phyloP scores from a whole-genome alignment of 2,797 vertebrate genomes.

The Gymnocypris eckloni region DNA sequence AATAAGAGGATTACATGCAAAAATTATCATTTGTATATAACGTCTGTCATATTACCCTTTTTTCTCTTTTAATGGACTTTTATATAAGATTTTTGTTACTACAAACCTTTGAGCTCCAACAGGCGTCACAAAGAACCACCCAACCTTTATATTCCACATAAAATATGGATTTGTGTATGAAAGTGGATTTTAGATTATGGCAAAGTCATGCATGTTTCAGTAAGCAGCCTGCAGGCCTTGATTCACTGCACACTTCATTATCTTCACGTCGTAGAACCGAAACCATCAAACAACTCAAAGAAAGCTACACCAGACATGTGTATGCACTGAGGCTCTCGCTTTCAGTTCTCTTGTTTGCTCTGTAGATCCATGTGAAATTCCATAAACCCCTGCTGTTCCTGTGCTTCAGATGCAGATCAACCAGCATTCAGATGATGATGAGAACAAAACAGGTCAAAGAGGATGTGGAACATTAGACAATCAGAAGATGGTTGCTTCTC shows the following conservation, averaged over 20 bases:
- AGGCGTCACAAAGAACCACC: slow-evolving; percentile 2
- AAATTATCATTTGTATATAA: not conserved
- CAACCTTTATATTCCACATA: slow-evolving; percentile 25
- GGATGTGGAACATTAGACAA: not conserved
- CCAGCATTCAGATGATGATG: slow-evolving; percentile 13
- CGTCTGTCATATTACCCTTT: not conserved
- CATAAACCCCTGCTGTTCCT: slow-evolving; percentile 39
- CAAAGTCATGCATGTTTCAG: slow-evolving; percentile 50
- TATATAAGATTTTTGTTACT: not conserved
- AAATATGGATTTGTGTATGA: slow-evolving; percentile 46
- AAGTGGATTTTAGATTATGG: slow-evolving; percentile 49
- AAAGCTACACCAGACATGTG: slow-evolving; percentile 43
- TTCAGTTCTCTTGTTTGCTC: slow-evolving; percentile 39
- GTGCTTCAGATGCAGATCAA: slow-evolving; percentile 29
- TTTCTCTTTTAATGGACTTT: not conserved
- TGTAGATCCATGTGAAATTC: slow-evolving; percentile 32
- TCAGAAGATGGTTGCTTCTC: not conserved
- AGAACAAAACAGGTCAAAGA: slow-evolving; percentile 45
- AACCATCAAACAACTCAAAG: slow-evolving; percentile 41
- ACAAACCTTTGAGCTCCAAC: slow-evolving; percentile 22
- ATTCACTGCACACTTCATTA: slow-evolving; percentile 48
- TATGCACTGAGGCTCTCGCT: slow-evolving; percentile 18
- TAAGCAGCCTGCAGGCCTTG: slow-evolving; percentile 42
- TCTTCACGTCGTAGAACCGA: slow-evolving; percentile 7
- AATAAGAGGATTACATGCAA: not conserved